Evolutionary conservation across 2,888 invertebrate species (phyloP).

Genomic region (Physocephala rufipes): DNA sequence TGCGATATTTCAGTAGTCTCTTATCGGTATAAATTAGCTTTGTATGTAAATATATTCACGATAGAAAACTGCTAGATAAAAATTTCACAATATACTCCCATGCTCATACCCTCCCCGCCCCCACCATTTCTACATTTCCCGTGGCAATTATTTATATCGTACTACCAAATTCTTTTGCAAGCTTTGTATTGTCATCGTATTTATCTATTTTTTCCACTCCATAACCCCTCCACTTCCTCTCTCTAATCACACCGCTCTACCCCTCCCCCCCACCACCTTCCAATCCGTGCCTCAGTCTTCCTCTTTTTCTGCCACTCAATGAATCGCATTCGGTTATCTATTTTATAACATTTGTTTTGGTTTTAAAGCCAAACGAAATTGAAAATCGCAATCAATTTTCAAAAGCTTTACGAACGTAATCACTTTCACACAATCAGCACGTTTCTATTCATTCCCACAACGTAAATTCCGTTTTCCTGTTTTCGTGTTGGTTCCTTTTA

Average conservation of each 20-base stretch:
- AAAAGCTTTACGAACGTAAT: constrained; percentile 21
- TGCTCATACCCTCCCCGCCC: too few species aligned
- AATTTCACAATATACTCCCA: too few species aligned
- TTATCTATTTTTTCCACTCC: background rate
- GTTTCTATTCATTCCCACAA: background rate
- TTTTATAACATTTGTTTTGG: constrained; percentile 12
- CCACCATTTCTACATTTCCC: too few species aligned
- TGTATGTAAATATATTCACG: too few species aligned
- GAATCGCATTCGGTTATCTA: constrained; percentile 2
- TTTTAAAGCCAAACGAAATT: constrained; percentile 30
- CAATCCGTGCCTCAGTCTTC: background rate
- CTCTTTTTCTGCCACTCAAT: background rate
- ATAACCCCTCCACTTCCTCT: background rate
- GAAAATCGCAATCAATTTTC: constrained; percentile 34
- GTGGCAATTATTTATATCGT: too few species aligned
- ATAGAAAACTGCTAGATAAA: too few species aligned
- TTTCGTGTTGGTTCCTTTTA: background rate
- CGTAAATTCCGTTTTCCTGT: background rate
- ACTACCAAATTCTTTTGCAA: too few species aligned
- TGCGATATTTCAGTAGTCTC: too few species aligned
- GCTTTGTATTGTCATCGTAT: too few species aligned
- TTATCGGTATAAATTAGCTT: too few species aligned
- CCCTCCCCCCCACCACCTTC: background rate
- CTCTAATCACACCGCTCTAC: background rate
- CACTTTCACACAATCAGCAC: constrained; percentile 27